Evolutionary conservation across 2,113 vertebrate genomes (phyloP), one percentile per base, ranked within the genome.

Genomic region (Amazona vittata): DNA sequence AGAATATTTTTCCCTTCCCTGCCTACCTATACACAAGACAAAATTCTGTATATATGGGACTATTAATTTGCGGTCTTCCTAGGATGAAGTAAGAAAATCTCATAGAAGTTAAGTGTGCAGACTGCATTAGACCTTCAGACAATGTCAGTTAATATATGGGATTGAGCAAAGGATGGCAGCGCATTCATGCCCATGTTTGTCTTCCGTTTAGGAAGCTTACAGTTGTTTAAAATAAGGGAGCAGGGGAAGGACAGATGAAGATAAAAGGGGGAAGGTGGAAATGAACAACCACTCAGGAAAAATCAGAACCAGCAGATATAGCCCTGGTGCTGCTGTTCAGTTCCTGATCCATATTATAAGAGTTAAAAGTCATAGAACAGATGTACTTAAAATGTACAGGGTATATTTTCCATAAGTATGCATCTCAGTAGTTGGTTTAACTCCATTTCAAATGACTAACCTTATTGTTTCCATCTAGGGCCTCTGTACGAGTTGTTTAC

Each of bases 401-500:
- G 15, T 4, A 14, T 7, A 5, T 33, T 4, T 13, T 20, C 29
- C 24, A 7, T 53, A 52, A 74, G 4, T 14, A 7, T 53, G 25
- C 18, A 52, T 31, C 26, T 81, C 49, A 69, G 39, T n/a, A 64
- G 35, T 2, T 52, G 5, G 1, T 22, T 46, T 8, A 76, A 55
- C 2, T 5, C 13, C 31, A 85, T 94, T 79, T 71, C 43, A 69
- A 76, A 22, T 35, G 4, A 49, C 55, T 75, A 0, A 59, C 22
- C 28, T 62, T 70, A 12, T 4, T 75, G 18, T 85, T 82, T 95
- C 63, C 33, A 62, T 90, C 59, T 97, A 99, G 99, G 97, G 97
- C 55, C 35, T 92, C 2, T 99, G 99, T 90, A 91, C 95, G 35
- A 98, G 97, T 68, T 99, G 98, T 90, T 89, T 46, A 2, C 46